phyloP scores from a whole-genome alignment of 2,797 vertebrate species.

The Petrocephalus sullivani region DNA sequence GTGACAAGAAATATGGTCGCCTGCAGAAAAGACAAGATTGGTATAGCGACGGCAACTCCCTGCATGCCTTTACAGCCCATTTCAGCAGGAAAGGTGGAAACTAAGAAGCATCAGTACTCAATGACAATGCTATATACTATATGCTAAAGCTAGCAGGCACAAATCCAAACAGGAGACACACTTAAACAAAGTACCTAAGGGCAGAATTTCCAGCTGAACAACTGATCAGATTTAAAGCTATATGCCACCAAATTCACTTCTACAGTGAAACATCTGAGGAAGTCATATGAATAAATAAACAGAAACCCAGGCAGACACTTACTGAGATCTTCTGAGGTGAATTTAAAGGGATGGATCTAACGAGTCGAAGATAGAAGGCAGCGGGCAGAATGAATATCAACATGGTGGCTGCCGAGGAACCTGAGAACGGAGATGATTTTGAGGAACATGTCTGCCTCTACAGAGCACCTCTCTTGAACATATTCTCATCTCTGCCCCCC shows the following conservation, averaged over 20 bases:
- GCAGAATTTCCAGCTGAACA: not conserved
- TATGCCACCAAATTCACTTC: not conserved
- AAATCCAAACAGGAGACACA: not conserved
- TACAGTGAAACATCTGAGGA: too few relatives aligned
- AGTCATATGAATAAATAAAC: not conserved
- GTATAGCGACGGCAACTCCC: not conserved
- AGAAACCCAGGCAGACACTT: conserved; percentile 43
- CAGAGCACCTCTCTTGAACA: not conserved
- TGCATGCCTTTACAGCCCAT: not conserved
- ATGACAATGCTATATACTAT: not conserved
- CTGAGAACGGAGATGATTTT: conserved; percentile 48
- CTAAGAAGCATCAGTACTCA: not conserved
- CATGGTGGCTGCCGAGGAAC: conserved; percentile 91
- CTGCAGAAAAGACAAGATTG: conserved; percentile 47
- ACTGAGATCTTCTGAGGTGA: conserved; percentile 92
- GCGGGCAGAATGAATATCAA: conserved; percentile 95
- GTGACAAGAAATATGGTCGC: conserved; percentile 79
- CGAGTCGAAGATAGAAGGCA: conserved; percentile 87
- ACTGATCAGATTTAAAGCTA: not conserved
- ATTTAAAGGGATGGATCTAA: conserved; percentile 74
- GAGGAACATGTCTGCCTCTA: not conserved
- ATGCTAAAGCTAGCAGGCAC: not conserved
- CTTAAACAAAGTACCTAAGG: not conserved
- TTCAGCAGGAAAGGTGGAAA: not conserved
- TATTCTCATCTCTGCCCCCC: not conserved